Percentiles rank a stretch among this genome's conserved stretches.
Evolutionary conservation across 2,113 vertebrate genomes (phyloP).

Genomic region (Semnornis frantzii): DNA sequence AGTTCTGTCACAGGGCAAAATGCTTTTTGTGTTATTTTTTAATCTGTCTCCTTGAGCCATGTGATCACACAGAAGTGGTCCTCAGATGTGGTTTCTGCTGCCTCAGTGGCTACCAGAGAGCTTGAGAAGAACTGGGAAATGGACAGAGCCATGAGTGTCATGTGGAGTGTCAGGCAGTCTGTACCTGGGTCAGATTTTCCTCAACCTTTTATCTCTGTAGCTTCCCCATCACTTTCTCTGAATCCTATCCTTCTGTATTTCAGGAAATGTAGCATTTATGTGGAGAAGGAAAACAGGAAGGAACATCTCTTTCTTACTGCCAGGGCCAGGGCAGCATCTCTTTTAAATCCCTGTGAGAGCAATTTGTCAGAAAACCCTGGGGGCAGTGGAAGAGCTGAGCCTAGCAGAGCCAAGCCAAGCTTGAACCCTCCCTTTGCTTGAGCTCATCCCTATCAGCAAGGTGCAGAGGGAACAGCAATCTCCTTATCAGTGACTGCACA

Average conservation of each 20-base stretch:
- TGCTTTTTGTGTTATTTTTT: no score
- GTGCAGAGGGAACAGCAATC: background rate
- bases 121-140: background rate
- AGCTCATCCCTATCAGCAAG: background rate
- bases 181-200: background rate
- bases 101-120: background rate
- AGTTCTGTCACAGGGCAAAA: no score
- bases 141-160: background rate
- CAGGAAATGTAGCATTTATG: background rate
- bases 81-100: background rate
- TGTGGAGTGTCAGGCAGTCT: background rate
- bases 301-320: background rate
- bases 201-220: fast-evolving
- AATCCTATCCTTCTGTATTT: background rate
- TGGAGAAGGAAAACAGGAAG: background rate
- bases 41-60: no score
- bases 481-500: background rate
- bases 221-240: background rate
- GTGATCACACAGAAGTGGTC: background rate
- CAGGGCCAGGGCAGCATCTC: background rate
- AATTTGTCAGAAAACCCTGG: background rate
- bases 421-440: background rate
- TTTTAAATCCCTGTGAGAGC: background rate
- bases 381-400: background rate
- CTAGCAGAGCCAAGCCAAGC: background rate